These are phyloP conservation scores for Imbricaverruca yamaguchii DNA, from an alignment of 2,888 invertebrate genomes.

Conservation along the genomic window DNA sequence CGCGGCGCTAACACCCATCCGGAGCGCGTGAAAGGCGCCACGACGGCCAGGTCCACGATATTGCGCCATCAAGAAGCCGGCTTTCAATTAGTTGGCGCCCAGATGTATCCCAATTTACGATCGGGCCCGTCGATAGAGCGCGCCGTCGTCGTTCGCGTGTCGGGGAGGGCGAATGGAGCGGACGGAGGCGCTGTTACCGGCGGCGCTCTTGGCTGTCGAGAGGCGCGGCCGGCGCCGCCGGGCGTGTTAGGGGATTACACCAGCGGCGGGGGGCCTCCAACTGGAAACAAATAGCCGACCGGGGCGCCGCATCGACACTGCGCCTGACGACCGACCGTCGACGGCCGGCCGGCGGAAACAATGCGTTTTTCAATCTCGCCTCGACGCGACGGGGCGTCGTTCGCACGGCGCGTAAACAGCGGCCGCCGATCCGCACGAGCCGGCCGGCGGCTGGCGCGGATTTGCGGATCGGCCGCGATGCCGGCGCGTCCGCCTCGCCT, in stretches of 20 bases:
- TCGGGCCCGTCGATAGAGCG: slow-evolving; percentile 45
- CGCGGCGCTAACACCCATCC: slow-evolving; percentile 29
- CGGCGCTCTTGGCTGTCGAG: slow-evolving; percentile 38
- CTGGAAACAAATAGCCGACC: not conserved
- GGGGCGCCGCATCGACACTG: not conserved
- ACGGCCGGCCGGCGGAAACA: not conserved
- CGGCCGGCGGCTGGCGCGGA: not conserved
- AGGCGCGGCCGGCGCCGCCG: slow-evolving; percentile 33
- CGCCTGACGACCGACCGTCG: not conserved
- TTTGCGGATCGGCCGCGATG: slow-evolving; percentile 28
- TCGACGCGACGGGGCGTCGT: not conserved
- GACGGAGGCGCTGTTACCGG: slow-evolving; percentile 35
- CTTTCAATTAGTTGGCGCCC: slow-evolving; percentile 39
- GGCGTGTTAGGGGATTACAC: slow-evolving; percentile 36
- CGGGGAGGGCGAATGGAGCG: slow-evolving; percentile 33
- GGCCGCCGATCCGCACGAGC: not conserved
- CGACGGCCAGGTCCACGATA: slow-evolving; percentile 44
- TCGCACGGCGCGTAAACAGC: not conserved
- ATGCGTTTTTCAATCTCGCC: not conserved
- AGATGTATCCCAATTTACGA: slow-evolving; percentile 32
- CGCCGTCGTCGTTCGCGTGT: slow-evolving; percentile 31
- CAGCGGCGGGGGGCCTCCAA: slow-evolving; percentile 31
- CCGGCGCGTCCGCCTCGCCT: slow-evolving; percentile 35
- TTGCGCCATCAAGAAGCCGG: slow-evolving; percentile 45
- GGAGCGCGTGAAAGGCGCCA: slow-evolving; percentile 39